These are phyloP conservation scores for Platycheirus albimanus DNA, from an alignment of 2,888 invertebrate species.

Conservation along the genomic window DNA sequence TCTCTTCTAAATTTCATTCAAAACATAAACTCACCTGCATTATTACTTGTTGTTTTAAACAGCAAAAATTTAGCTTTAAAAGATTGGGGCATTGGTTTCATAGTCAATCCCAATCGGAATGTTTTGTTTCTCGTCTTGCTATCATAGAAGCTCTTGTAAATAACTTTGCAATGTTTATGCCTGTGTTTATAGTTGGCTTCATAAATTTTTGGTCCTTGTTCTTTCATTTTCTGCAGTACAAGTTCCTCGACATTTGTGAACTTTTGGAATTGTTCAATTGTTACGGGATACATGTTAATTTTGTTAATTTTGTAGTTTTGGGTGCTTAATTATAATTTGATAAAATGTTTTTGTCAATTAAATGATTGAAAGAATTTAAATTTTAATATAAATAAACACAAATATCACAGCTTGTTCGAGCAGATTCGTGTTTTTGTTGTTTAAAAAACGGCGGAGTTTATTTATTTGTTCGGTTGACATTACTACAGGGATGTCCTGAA, in stretches of 20 bases:
- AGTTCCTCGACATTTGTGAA: slow-evolving; percentile 45
- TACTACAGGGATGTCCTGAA: too few species aligned
- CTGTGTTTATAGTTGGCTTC: slow-evolving; percentile 21
- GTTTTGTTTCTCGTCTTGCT: slow-evolving; percentile 11
- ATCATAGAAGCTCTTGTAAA: slow-evolving; percentile 51
- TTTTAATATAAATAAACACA: too few species aligned
- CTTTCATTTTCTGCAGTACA: slow-evolving; percentile 41
- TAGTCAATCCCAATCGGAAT: slow-evolving; percentile 23
- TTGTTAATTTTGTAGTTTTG: neutral
- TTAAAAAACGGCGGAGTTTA: too few species aligned
- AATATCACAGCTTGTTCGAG: too few species aligned
- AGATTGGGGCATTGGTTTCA: slow-evolving; percentile 51
- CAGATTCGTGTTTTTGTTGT: too few species aligned
- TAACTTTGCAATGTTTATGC: slow-evolving; percentile 23
- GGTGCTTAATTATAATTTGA: too few species aligned
- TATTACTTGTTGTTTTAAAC: neutral
- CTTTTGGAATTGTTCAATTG: slow-evolving; percentile 44
- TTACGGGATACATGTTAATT: slow-evolving; percentile 31
- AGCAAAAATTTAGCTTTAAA: slow-evolving; percentile 35
- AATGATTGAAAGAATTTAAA: too few species aligned
- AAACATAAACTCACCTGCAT: slow-evolving; percentile 22
- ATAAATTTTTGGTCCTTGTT: slow-evolving; percentile 29
- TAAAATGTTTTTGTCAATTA: too few species aligned
- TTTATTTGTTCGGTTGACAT: too few species aligned
- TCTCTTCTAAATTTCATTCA: too few species aligned